Base-by-base conservation (phyloP, 2,113 vertebrate genomes). In the Otus sunia region DNA sequence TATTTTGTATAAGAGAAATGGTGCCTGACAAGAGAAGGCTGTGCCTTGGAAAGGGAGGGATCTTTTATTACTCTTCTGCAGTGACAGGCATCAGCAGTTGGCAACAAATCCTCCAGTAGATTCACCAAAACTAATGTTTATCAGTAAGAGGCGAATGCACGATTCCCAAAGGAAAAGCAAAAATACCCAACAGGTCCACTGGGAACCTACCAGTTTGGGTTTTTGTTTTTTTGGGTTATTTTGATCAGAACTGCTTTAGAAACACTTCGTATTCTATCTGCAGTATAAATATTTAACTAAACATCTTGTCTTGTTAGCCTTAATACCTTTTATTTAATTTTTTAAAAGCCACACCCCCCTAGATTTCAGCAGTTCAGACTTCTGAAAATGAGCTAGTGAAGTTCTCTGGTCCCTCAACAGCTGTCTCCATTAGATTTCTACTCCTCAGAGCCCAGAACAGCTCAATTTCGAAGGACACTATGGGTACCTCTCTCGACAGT, bases 281-380 rank as follows among this genome's bases (percentile, higher is more conserved):
- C 73, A 96, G 72, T 45, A 94, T 62, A 72, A 93, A 60, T 90
- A 83, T 76, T 94, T 80, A 95, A 94, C 62, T 97, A 84, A 60
- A 76, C 59, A 55, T 83, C 74, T 87, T 76, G 53, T 90, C 86
- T 79, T 50, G 62, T 88, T 96, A 89, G 77, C 73, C 10, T 49
- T 67, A 96, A 91, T 72, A 93, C 19, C 79, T 78, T 76, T 84
- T 74, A 83, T 75, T 86, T 84, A 75, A 95, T 76, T 50, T 45
- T 45, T 45, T 8, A 60, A 62, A 81, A 63, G n/a, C 7, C n/a
- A 68, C 20, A n/a, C 3, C 12, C 17, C 21, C 12, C 34, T 53
- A 82, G 49, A 83, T 92, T 94, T 95, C 83, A 92, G 71, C 84
- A 90, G 93, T 95, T 94, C 88, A 86, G 60, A 58, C 75, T 95